These are phyloP conservation scores for Coreius guichenoti DNA, from an alignment of 2,797 vertebrate species.

Conservation along the genomic window DNA sequence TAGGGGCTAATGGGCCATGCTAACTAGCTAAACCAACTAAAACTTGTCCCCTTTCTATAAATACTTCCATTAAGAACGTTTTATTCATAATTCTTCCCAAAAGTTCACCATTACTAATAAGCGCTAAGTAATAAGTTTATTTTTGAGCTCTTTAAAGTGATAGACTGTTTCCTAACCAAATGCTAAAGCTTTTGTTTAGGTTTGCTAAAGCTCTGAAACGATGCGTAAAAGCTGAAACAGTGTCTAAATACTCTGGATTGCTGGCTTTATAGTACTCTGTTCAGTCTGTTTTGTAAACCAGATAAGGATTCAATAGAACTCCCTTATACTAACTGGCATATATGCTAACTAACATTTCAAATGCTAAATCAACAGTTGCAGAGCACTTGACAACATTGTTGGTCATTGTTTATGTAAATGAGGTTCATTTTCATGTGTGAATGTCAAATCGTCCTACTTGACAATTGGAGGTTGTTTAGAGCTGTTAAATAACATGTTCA, in stretches of 20 bases:
- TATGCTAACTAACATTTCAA: background rate
- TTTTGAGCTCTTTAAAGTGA: background rate
- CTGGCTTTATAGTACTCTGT: background rate
- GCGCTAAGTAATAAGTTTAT: background rate
- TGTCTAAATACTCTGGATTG: background rate
- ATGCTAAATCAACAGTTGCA: conserved; percentile 7
- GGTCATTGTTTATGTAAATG: background rate
- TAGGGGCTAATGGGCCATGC: background rate
- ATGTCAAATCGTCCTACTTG: background rate
- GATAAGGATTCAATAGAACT: background rate
- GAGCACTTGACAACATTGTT: background rate
- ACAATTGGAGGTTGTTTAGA: background rate
- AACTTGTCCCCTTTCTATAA: background rate
- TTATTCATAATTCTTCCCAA: background rate
- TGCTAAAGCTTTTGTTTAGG: background rate
- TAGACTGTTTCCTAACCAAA: background rate
- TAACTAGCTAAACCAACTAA: background rate
- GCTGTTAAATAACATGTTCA: background rate
- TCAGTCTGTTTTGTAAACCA: conserved; percentile 9
- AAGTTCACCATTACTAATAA: background rate
- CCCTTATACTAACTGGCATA: background rate
- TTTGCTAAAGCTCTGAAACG: background rate
- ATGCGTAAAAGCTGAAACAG: background rate
- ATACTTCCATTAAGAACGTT: background rate
- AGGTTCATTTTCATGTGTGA: background rate